These are phyloP conservation scores for Neopipo cinnamomea DNA, from an alignment of 2,113 vertebrate species.

Conservation along the genomic window DNA sequence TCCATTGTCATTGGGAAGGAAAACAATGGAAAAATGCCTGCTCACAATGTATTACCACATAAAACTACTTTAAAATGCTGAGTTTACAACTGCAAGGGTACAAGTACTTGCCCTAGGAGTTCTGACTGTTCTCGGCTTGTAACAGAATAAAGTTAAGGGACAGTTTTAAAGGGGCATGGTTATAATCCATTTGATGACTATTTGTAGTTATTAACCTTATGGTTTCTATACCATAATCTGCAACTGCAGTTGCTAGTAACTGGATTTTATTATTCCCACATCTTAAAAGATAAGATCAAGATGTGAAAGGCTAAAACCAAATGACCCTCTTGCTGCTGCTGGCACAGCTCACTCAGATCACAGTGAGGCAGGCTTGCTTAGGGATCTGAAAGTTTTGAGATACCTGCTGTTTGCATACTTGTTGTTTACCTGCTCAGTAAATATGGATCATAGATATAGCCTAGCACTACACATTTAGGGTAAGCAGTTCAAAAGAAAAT, in stretches of 20 bases:
- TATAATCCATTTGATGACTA: background rate
- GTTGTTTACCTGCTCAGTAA: background rate
- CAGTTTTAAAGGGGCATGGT: background rate
- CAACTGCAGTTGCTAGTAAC: background rate
- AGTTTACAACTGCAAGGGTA: background rate
- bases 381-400: background rate
- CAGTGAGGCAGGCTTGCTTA: background rate
- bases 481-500: background rate
- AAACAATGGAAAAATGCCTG: background rate
- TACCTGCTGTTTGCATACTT: background rate
- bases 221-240: background rate
- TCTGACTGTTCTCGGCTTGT: background rate
- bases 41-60: background rate
- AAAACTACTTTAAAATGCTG: background rate
- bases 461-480: background rate
- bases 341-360: fast-evolving
- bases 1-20: background rate
- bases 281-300: background rate
- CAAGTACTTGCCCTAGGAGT: background rate
- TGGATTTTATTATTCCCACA: background rate
- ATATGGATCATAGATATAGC: background rate
- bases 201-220: background rate
- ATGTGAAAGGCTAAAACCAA: background rate
- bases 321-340: background rate
- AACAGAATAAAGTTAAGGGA: constrained; percentile 15